Evolutionary conservation across 2,888 invertebrate genomes (phyloP), one percentile per base, ranked within the genome.

Genomic region (Incurvaria masculella): DNA sequence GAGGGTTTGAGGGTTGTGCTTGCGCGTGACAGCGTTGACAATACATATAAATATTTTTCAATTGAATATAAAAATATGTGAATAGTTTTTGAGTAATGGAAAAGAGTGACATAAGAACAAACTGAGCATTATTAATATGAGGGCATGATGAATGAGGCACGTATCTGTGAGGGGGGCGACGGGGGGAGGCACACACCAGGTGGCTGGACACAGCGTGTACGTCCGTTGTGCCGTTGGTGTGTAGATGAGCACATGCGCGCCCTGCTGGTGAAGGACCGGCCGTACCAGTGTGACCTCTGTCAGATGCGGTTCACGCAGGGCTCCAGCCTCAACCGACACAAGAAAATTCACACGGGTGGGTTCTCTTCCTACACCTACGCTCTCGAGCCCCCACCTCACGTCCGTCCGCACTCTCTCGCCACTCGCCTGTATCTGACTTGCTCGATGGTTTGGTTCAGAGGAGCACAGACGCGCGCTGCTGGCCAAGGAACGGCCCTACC

Each of bases 301-400:
- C 79, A 81, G 68, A 86, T 86, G 72, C 80, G 85, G 69, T 86
- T 86, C 72, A 85, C 85, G 62, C 86, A 86, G 72, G 85, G 85
- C 69, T 85, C 85, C 73, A 85, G 85, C 66, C 79, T 86, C 63
- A 86, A 86, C 72, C 81, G 85, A 61, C 86, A 86, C 74, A 85
- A 84, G 72, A 82, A 85, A 65, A 85, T 85, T 58, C 86, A 86
- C 64, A 85, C 85, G 64, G 81, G 81, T 81, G 74, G 70, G 80
- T 33, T 33, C 33, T 33, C 14, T n/a, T 33, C 33, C 33, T 6
- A 4, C 61, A 58, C 57, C 61, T 50, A 58, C 61, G 60, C 57
- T 33, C 47, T 23, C 59, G 61, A 64, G 58, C 61, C 61, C 63
- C 61, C 41, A 11, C 41, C 41, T 8, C 3, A 4, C 17, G 19